phyloP scores from a whole-genome alignment of 2,888 invertebrate genomes.

The Serrognathus titanus region DNA sequence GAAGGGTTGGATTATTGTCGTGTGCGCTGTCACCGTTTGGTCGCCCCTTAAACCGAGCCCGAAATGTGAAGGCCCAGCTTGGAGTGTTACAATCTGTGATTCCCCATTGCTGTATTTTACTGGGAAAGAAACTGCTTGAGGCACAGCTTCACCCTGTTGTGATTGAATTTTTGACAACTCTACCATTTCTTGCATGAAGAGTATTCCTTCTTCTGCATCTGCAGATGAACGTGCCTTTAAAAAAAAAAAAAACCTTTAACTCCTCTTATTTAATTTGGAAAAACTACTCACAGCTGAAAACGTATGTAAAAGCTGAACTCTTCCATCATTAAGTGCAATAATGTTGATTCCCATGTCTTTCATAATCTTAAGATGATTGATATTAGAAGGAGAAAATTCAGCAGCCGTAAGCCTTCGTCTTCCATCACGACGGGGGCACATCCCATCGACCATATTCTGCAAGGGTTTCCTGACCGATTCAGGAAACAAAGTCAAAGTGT shows the following conservation, averaged over 20 bases:
- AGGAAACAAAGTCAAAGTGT: constrained; percentile 77
- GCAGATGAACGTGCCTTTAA: constrained; percentile 77
- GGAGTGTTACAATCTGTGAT: constrained; percentile 47
- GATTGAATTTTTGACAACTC: constrained; percentile 75
- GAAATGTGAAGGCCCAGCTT: constrained; percentile 90
- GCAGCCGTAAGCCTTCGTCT: constrained; percentile 64
- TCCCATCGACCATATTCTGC: constrained; percentile 79
- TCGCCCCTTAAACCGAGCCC: constrained; percentile 70
- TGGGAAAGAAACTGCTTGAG: constrained; percentile 52
- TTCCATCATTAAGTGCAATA: constrained; percentile 81
- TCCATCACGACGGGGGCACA: constrained; percentile 63
- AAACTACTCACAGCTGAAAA: constrained; percentile 70
- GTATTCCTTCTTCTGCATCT: constrained; percentile 87
- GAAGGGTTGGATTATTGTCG: constrained; percentile 67
- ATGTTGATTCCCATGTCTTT: constrained; percentile 95
- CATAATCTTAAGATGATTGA: constrained; percentile 81
- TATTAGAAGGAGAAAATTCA: constrained; percentile 73
- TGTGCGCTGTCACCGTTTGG: constrained; percentile 62
- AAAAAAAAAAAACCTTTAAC: constrained; percentile 4
- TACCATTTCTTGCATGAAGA: constrained; percentile 97
- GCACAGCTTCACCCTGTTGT: constrained; percentile 55
- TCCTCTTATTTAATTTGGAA: no score
- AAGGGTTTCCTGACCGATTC: constrained; percentile 80
- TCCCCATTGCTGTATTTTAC: constrained; percentile 41
- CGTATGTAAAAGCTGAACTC: constrained; percentile 88